Percentiles rank a stretch among this genome's conserved stretches.
Conservation (phyloP, 1,140 invertebrate genomes). For the Leptinotarsa undecemlineata region DNA sequence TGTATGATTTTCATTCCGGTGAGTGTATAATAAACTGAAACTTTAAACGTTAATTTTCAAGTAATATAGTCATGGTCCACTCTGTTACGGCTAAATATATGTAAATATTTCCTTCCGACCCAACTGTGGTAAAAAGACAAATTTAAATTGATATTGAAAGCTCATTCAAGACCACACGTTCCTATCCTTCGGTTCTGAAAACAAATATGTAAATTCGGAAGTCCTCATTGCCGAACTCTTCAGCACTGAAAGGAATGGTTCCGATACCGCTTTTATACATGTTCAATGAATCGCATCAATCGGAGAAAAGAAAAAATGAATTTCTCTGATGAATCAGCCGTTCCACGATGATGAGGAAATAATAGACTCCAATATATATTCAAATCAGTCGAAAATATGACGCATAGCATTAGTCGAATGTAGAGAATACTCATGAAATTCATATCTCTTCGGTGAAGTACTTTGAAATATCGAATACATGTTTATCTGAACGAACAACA, state of each 20-base stretch:
- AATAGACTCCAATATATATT: constrained; percentile 26
- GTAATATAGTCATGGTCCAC: too few relatives aligned
- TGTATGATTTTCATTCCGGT: too few relatives aligned
- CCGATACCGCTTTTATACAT: constrained; percentile 12
- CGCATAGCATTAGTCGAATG: not conserved
- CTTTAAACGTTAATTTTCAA: too few relatives aligned
- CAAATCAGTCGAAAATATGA: constrained; percentile 15
- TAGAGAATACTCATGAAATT: not conserved
- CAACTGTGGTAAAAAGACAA: too few relatives aligned
- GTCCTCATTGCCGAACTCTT: not conserved
- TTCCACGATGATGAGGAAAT: constrained; percentile 12
- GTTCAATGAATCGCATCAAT: constrained; percentile 20
- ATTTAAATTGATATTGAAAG: not conserved
- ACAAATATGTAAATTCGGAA: constrained; percentile 18
- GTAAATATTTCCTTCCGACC: too few relatives aligned
- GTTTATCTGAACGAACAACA: constrained; percentile 2
- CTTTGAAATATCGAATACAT: constrained; percentile 11
- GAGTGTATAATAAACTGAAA: too few relatives aligned
- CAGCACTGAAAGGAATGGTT: not conserved
- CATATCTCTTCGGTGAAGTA: not conserved
- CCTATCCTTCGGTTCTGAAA: not conserved
- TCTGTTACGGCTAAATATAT: too few relatives aligned
- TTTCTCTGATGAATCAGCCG: constrained; percentile 11
- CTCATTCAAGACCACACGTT: not conserved
- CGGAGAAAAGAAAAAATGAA: constrained; percentile 1